Evolutionary conservation across 2,797 vertebrate genomes (phyloP).

Genomic region (Nasua narica): DNA sequence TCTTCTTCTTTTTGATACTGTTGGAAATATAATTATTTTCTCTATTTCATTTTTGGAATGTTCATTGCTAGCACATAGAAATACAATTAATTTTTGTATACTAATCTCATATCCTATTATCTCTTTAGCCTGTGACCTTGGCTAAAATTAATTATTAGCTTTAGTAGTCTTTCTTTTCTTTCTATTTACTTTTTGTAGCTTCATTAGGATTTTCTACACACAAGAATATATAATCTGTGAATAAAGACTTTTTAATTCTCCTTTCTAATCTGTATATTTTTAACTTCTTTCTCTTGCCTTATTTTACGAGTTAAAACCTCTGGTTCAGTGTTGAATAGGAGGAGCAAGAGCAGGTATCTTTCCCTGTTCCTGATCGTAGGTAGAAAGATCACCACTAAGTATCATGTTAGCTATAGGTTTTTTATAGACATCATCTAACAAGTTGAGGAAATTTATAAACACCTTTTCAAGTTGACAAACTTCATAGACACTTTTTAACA

Average conservation of each 20-base stretch:
- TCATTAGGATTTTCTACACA: neutral
- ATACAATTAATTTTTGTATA: neutral
- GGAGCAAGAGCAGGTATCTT: neutral
- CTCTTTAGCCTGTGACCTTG: neutral
- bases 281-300: neutral
- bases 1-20: neutral
- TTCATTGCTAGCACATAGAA: neutral
- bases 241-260: neutral
- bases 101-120: neutral
- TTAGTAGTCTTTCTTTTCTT: neutral
- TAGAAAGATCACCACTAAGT: neutral
- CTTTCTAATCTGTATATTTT: neutral
- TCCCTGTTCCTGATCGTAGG: neutral
- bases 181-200: neutral
- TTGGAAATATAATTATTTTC: neutral
- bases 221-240: neutral
- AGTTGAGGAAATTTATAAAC: neutral
- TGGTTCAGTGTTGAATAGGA: neutral
- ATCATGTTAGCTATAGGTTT: neutral
- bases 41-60: neutral
- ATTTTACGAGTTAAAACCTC: neutral
- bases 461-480: neutral
- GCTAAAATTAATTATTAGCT: neutral
- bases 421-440: neutral
- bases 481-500: neutral